Percentiles rank a stretch among this genome's conserved stretches.
Conservation (phyloP, 92 coral and sea anemone species). For the Epizoanthus ramosus region DNA sequence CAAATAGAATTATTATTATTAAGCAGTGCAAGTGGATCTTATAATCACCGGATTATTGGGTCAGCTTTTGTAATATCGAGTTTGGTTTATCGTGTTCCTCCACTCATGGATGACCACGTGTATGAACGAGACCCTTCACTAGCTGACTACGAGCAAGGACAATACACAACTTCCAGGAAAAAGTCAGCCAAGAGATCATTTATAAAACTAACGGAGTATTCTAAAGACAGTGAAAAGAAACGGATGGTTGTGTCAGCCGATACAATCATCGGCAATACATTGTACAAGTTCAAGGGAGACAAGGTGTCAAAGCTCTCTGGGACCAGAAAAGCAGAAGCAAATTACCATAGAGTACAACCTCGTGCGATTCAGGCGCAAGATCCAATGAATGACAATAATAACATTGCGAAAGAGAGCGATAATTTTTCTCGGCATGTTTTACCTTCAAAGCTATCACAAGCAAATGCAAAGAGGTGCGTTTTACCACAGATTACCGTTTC, state of each 20-base stretch:
- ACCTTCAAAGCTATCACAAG: neutral
- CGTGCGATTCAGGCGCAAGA: too few species aligned
- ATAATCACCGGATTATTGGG: too few species aligned
- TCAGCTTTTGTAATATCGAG: too few species aligned
- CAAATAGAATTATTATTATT: too few species aligned
- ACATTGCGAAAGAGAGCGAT: neutral
- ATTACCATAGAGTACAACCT: neutral
- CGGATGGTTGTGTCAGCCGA: neutral
- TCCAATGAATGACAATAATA: neutral
- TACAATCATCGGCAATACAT: neutral
- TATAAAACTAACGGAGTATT: neutral
- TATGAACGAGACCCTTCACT: neutral
- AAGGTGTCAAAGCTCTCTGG: too few species aligned
- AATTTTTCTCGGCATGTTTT: neutral
- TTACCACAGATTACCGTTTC: conserved; percentile 8
- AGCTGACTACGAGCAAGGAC: neutral
- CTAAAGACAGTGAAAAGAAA: neutral
- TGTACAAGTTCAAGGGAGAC: too few species aligned
- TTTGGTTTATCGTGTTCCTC: neutral
- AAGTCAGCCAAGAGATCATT: neutral
- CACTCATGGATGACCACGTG: neutral
- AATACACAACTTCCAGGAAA: neutral
- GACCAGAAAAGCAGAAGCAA: neutral
- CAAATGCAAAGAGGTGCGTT: neutral
- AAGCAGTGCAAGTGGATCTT: too few species aligned